A percentile compares a stretch with the other conserved stretches of the same genome.
phyloP scores from a whole-genome alignment of 2,888 invertebrate genomes.

The Cryptus viduatorius region DNA sequence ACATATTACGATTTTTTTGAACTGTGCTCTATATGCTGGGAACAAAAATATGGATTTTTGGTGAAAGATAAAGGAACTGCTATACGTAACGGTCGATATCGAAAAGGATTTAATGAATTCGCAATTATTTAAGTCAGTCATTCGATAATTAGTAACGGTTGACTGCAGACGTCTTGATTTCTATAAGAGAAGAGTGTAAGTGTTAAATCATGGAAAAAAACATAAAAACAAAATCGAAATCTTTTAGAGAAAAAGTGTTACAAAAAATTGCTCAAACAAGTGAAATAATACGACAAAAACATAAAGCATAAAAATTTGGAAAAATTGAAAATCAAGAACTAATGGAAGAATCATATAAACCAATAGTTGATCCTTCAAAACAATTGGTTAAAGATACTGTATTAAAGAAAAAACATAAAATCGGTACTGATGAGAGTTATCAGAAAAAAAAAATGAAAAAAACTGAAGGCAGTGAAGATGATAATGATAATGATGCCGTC shows the following conservation, averaged over 20 bases:
- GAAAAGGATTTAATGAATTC: slow-evolving; percentile 75
- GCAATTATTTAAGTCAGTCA: not conserved
- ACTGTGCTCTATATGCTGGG: slow-evolving; percentile 78
- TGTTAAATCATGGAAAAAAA: no score
- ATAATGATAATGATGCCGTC: no score
- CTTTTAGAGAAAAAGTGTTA: not conserved
- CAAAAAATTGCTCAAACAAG: slow-evolving; percentile 18
- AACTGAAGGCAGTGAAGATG: no score
- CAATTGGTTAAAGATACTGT: slow-evolving; percentile 3
- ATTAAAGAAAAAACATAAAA: not conserved
- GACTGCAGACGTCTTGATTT: no score
- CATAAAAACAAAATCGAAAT: not conserved
- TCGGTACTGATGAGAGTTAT: no score
- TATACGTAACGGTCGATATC: slow-evolving; percentile 75
- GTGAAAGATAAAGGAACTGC: slow-evolving; percentile 76
- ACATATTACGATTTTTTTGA: slow-evolving; percentile 72
- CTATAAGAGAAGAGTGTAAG: no score
- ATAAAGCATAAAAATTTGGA: slow-evolving; percentile 6
- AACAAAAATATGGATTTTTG: slow-evolving; percentile 74
- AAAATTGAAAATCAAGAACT: slow-evolving; percentile 18
- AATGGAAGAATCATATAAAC: slow-evolving; percentile 35
- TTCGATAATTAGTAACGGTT: no score
- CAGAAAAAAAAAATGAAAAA: no score
- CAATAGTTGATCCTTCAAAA: slow-evolving; percentile 13
- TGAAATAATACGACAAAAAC: slow-evolving; percentile 33